Evolutionary conservation across 2,797 vertebrate genomes (phyloP).

Genomic region (Labeo calbasu): DNA sequence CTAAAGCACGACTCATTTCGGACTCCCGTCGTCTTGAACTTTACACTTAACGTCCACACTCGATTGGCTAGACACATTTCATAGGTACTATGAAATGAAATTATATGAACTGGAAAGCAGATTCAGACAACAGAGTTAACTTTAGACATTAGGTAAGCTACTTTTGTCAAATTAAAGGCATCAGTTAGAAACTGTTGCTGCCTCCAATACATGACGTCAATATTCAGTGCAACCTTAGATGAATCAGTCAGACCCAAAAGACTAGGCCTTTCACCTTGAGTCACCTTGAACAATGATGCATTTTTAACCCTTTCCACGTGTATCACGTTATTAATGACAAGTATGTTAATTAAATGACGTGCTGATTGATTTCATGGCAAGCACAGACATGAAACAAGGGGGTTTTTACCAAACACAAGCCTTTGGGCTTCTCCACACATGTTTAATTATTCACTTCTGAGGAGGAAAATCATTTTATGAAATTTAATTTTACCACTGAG

Average conservation of each 20-base stretch:
- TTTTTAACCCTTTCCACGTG: constrained; percentile 83
- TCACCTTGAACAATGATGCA: constrained; percentile 92
- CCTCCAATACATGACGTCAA: constrained; percentile 62
- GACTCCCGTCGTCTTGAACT: neutral
- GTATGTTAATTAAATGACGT: constrained; percentile 10
- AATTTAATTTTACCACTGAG: neutral
- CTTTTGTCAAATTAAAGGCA: constrained; percentile 32
- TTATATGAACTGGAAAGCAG: neutral
- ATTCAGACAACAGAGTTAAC: neutral
- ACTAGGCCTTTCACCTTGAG: constrained; percentile 84
- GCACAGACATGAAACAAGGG: neutral
- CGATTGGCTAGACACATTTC: neutral
- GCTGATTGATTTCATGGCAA: constrained; percentile 1
- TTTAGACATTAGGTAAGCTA: neutral
- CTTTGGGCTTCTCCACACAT: neutral
- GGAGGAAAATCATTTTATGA: neutral
- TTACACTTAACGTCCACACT: neutral
- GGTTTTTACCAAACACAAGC: neutral
- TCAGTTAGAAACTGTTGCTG: constrained; percentile 68
- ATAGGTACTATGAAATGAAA: neutral
- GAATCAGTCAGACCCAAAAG: constrained; percentile 54
- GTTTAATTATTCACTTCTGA: neutral
- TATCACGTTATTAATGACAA: constrained; percentile 27
- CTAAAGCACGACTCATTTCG: neutral
- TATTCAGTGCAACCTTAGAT: constrained; percentile 53